A percentile compares a stretch with the other conserved stretches of the same genome.
phyloP scores from a whole-genome alignment of 2,113 vertebrate species.

The Fregetta grallaria region DNA sequence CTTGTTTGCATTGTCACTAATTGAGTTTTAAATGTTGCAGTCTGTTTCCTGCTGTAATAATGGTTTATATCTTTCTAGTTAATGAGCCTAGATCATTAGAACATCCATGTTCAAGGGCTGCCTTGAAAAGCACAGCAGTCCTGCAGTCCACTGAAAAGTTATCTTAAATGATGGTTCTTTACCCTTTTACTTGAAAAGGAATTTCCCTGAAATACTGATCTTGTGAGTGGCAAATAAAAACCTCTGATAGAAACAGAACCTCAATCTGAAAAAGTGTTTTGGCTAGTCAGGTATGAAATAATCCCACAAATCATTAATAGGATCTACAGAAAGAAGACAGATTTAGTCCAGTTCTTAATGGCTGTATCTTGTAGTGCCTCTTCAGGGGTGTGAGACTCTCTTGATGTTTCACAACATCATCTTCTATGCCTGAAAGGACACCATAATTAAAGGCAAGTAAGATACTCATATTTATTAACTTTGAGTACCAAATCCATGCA shows the following conservation, averaged over 20 bases:
- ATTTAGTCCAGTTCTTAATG: not conserved
- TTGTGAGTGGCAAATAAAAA: not conserved
- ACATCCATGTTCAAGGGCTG: not conserved
- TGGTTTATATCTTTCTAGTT: not conserved
- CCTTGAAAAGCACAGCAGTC: not conserved
- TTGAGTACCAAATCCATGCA: not conserved
- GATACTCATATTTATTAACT: not conserved
- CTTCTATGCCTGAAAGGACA: not conserved
- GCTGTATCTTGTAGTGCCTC: not conserved
- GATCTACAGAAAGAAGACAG: not conserved
- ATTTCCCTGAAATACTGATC: not conserved
- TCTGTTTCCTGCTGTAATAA: slow-evolving; percentile 26
- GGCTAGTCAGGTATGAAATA: not conserved
- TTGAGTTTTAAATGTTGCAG: slow-evolving; percentile 16
- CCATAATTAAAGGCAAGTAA: not conserved
- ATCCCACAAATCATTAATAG: not conserved
- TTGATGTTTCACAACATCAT: not conserved
- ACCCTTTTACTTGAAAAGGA: not conserved
- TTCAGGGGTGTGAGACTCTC: not conserved
- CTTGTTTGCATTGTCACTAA: not conserved
- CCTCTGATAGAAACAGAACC: not conserved
- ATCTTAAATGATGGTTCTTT: not conserved
- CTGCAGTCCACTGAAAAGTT: not conserved
- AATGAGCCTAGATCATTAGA: not conserved
- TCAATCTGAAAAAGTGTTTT: not conserved